Evolutionary conservation across 2,113 vertebrate species (phyloP).

Genomic region (Dasyurus viverrinus): DNA sequence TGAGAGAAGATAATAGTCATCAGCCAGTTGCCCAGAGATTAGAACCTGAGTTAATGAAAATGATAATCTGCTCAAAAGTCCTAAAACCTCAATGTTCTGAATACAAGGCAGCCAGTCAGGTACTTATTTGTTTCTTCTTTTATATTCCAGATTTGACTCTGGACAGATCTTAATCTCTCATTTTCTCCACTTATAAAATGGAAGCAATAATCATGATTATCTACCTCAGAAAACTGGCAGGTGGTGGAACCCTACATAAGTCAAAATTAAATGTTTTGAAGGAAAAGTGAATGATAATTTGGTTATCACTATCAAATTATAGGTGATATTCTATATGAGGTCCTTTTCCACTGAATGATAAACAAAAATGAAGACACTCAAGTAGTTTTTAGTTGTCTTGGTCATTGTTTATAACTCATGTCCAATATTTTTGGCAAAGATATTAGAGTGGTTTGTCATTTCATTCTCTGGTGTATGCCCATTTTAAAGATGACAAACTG

Average conservation of each 20-base stretch:
- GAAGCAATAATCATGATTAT: rapidly evolving
- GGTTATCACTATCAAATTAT: not conserved
- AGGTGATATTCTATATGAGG: not conserved
- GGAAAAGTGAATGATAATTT: not conserved
- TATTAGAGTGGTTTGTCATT: not conserved
- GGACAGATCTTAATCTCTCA: no score
- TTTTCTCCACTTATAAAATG: not conserved
- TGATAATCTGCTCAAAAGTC: not conserved
- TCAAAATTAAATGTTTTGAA: not conserved
- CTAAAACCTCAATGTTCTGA: not conserved
- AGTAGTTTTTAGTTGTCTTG: not conserved
- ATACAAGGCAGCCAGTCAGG: rapidly evolving
- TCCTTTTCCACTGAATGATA: no score
- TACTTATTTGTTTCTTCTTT: not conserved
- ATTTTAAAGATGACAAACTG: not conserved
- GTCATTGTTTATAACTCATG: not conserved
- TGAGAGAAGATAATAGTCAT: not conserved
- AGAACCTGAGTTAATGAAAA: not conserved
- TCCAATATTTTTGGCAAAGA: not conserved
- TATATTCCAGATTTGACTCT: not conserved
- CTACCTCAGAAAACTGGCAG: no score
- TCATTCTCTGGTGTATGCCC: not conserved
- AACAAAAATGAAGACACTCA: not conserved
- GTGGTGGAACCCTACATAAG: not conserved
- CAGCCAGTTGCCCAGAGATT: not conserved